Percentiles rank a stretch among this genome's conserved stretches.
These are phyloP conservation scores for Pseudeuparius sepicola DNA, from an alignment of 2,888 invertebrate genomes.

Conservation along the genomic window DNA sequence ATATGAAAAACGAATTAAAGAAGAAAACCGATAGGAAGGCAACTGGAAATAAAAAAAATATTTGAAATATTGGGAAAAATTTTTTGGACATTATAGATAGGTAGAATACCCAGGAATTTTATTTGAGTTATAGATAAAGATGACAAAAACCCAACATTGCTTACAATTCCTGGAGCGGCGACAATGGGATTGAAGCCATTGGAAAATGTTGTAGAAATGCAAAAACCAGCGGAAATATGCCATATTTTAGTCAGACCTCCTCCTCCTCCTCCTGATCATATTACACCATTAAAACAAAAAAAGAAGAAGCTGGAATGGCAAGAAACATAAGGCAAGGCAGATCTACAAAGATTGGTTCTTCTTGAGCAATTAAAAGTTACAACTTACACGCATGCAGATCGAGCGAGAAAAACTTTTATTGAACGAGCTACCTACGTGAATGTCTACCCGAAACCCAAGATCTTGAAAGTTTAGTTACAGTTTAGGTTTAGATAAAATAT, in stretches of 20 bases:
- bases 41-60: constrained; percentile 8
- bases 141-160: constrained; percentile 9
- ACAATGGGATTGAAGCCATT: constrained; percentile 13
- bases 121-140: constrained; percentile 8
- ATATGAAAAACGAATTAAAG: too few relatives aligned
- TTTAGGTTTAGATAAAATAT: constrained; percentile 3
- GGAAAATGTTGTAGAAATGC: constrained; percentile 14
- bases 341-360: too few relatives aligned
- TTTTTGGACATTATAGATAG: constrained; percentile 5
- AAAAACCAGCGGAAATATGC: constrained; percentile 11
- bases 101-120: too few relatives aligned
- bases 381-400: too few relatives aligned
- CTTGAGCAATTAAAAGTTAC: too few relatives aligned
- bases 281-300: constrained; percentile 6
- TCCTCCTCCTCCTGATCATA: constrained; percentile 6
- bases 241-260: constrained; percentile 13
- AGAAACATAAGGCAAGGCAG: too few relatives aligned
- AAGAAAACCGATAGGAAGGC: too few relatives aligned
- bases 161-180: constrained; percentile 13
- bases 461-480: constrained; percentile 1
- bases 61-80: constrained; percentile 10
- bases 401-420: constrained; percentile 9
- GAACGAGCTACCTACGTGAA: constrained; percentile 3
- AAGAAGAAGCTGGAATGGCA: constrained; percentile 5
- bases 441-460: constrained; percentile 2